Base-by-base conservation (phyloP, 2,797 vertebrate genomes). In the Heteromormyrus szaboi region DNA sequence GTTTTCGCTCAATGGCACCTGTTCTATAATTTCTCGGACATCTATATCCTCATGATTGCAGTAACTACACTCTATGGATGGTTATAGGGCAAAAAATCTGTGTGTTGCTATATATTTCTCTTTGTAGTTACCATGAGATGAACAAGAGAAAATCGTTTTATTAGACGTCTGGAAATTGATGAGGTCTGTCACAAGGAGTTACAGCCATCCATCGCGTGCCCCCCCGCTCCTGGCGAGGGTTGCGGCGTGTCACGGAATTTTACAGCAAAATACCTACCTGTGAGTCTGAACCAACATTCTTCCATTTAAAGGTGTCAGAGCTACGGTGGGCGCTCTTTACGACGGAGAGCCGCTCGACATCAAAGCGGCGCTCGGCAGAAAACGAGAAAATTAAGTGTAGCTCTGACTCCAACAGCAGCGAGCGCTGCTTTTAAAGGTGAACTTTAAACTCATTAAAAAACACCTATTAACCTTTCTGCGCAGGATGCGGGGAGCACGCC, bases 371-470 rank as follows among this genome's bases (percentile, higher is more conserved):
- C 50, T 83, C 33, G n/a, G 46, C 46, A 46, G 54, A 88, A 85
- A 54, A 17, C 5, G 50, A 25, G 51, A 87, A 86, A 89, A 62
- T 29, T 4, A 53, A 83, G 72, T 48, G 14, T 9, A 56, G 17
- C 29, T n/a, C 37, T 37, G 48, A 86, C 46, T 76, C 25, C 48
- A 46, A n/a, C 29, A 44, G 11, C 17, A n/a, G 11, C n/a, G 19
- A 19, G 29, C 3, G 6, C 25, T 29, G 29, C 72, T 84, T 89
- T 72, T 56, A 85, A 86, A 72, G 19, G n/a, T 68, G 59, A 89
- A 33, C 41, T 88, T 84, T 83, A 29, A 85, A 29, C 44, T 50
- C 29, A 54, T 84, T 85, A 88, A 53, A 87, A 53, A 59, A 44
- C 33, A 87, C 65, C 85, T 76, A n/a, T 85, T 54, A 29, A 68